Evolutionary conservation across 2,888 invertebrate species (phyloP).

Genomic region (Tachina grossa): DNA sequence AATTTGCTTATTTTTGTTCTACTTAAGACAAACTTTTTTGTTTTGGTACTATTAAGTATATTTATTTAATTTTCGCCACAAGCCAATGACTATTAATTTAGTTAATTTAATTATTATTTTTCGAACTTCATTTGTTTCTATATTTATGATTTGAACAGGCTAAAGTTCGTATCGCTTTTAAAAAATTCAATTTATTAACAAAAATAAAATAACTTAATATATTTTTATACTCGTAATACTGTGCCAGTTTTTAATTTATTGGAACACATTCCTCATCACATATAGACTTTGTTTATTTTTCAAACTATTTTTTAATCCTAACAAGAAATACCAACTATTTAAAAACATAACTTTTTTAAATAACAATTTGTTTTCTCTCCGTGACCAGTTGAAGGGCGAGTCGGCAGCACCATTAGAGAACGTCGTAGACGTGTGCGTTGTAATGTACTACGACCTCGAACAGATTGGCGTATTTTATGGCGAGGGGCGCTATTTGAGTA

Average conservation of each 20-base stretch:
- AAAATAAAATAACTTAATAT: too few relatives aligned
- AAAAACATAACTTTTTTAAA: conserved; percentile 64
- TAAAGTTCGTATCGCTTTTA: too few relatives aligned
- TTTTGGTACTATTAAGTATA: too few relatives aligned
- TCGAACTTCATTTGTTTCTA: too few relatives aligned
- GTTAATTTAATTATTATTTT: too few relatives aligned
- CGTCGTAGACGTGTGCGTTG: conserved; percentile 77
- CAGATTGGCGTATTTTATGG: conserved; percentile 78
- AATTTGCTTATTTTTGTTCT: too few relatives aligned
- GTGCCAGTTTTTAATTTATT: conserved; percentile 10
- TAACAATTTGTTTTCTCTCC: conserved; percentile 75
- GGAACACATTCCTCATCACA: conserved; percentile 67
- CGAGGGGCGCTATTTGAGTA: conserved; percentile 65
- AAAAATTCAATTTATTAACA: too few relatives aligned
- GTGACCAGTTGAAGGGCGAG: conserved; percentile 34
- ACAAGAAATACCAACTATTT: conserved; percentile 19
- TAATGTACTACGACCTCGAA: conserved; percentile 78
- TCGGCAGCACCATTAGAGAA: conserved; percentile 73
- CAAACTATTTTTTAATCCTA: conserved; percentile 37
- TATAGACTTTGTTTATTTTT: not conserved
- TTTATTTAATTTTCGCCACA: too few relatives aligned
- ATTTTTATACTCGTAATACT: conserved; percentile 32
- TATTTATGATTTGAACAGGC: too few relatives aligned
- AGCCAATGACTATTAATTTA: too few relatives aligned
- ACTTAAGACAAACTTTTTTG: too few relatives aligned